Evolutionary conservation across 2,797 vertebrate genomes (phyloP).

Genomic region (Takifugu rubripes): DNA sequence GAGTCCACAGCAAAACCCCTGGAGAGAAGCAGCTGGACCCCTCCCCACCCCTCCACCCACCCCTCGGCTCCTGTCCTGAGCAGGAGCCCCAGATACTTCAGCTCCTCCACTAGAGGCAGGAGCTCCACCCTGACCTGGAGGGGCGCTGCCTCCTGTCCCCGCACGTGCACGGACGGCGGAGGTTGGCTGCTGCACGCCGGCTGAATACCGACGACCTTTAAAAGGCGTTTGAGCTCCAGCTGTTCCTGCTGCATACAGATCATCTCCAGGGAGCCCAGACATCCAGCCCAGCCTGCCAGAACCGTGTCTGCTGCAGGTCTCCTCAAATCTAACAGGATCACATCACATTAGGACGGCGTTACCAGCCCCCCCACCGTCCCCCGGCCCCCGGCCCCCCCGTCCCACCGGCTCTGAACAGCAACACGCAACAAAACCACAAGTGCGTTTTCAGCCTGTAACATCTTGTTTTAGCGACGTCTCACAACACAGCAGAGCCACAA

Average conservation of each 20-base stretch:
- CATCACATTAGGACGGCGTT: neutral
- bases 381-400: neutral
- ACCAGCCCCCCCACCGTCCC: no score
- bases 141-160: no score
- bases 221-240: slow-evolving; percentile 54
- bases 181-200: slow-evolving; percentile 50
- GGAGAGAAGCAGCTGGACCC: slow-evolving; percentile 36
- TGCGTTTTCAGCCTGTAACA: neutral
- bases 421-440: neutral
- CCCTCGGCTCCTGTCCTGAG: slow-evolving; percentile 26
- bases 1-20: slow-evolving; percentile 48
- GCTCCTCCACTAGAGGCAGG: no score
- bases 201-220: slow-evolving; percentile 63
- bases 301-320: slow-evolving; percentile 28
- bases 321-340: slow-evolving; percentile 27
- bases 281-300: slow-evolving; percentile 50
- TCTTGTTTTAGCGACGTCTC: slow-evolving; percentile 2
- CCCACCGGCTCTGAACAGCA: neutral
- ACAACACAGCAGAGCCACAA: no score
- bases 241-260: slow-evolving; percentile 64
- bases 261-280: slow-evolving; percentile 40
- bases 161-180: slow-evolving; percentile 21
- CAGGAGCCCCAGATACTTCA: neutral
- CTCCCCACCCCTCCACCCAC: no score
- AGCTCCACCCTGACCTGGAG: no score